Evolutionary conservation across 2,888 invertebrate genomes (phyloP), one percentile per base, ranked within the genome.

Genomic region (Lasioglossum vierecki): DNA sequence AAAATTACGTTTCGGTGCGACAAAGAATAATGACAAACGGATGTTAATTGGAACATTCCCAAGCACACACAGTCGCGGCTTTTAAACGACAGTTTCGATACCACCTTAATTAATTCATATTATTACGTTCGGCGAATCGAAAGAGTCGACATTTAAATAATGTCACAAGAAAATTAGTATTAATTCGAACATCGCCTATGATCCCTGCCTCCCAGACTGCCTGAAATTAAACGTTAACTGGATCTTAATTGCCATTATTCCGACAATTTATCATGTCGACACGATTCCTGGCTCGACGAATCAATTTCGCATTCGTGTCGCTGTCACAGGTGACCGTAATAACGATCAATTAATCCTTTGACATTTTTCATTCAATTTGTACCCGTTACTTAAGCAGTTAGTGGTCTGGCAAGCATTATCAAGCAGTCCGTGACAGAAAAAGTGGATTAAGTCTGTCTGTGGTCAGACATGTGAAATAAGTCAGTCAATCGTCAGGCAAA

Each of bases 91-190:
- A 49, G 15, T 22, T 70, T 35, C 30, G 44, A 46, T 57, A 11
- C 6, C 15, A 13, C 22, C 18, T 63, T 76, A 35, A 77, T 83
- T 83, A 83, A 83, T 76, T 73, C 13, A 9, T 46, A 18, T 70
- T 49, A 26, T 35, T n/a, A 18, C 15, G 49, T 11, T 44, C 41
- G 8, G 30, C 13, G 9, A 4, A 15, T 44, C 22, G 26, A 6
- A 72, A 44, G 35, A 44, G 49, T 26, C 46, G 68, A 39, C 60
- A 15, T 63, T 70, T 77, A 77, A 77, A 84, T 77, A 84, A 84
- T 22, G 60, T 70, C 30, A 4, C 73, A 60, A 30, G 73, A 74
- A 77, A 60, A 11, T 22, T 8, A 18, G 30, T n/a, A 49, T 83
- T 77, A 60, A 72, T 74, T 76, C 41, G 35, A 57, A 83, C 35